Evolutionary conservation across 1,140 invertebrate species (phyloP).

Genomic region (Drosophila grimshawi): DNA sequence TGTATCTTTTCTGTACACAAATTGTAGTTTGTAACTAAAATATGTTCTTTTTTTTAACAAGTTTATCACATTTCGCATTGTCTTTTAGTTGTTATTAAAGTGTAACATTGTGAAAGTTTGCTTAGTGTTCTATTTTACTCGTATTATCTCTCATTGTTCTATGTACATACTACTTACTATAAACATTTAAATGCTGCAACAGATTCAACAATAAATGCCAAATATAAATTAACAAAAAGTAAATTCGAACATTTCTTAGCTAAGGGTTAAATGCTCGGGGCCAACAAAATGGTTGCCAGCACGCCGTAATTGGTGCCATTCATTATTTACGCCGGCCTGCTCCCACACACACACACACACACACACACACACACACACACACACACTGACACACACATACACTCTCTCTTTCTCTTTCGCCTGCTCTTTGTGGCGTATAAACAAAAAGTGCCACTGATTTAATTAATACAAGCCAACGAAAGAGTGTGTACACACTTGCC

Average conservation of each 20-base stretch:
- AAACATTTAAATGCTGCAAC: slow-evolving; percentile 25
- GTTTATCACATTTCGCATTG: slow-evolving; percentile 12
- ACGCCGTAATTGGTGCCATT: slow-evolving; percentile 41
- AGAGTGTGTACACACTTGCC: slow-evolving; percentile 47
- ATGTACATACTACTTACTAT: slow-evolving; percentile 31
- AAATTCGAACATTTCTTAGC: slow-evolving; percentile 13
- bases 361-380: neutral
- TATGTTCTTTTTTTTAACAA: slow-evolving; percentile 21
- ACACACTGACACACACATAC: neutral
- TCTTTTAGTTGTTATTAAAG: slow-evolving; percentile 40
- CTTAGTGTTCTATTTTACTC: slow-evolving; percentile 12
- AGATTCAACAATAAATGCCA: slow-evolving; percentile 41
- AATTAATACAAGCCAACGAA: slow-evolving; percentile 73
- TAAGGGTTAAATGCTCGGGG: neutral
- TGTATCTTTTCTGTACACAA: slow-evolving; percentile 25
- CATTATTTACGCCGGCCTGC: slow-evolving; percentile 15
- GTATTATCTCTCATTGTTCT: slow-evolving; percentile 17
- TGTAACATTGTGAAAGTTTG: slow-evolving; percentile 27
- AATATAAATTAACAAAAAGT: slow-evolving; percentile 39
- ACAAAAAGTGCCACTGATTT: slow-evolving; percentile 64
- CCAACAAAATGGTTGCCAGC: slow-evolving; percentile 43
- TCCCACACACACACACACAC: neutral
- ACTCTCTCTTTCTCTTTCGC: slow-evolving; percentile 20
- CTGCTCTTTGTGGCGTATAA: slow-evolving; percentile 34
- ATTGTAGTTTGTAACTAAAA: slow-evolving; percentile 38